phyloP scores from a whole-genome alignment of 2,888 invertebrate species.

The Pristionchus exspectatus region DNA sequence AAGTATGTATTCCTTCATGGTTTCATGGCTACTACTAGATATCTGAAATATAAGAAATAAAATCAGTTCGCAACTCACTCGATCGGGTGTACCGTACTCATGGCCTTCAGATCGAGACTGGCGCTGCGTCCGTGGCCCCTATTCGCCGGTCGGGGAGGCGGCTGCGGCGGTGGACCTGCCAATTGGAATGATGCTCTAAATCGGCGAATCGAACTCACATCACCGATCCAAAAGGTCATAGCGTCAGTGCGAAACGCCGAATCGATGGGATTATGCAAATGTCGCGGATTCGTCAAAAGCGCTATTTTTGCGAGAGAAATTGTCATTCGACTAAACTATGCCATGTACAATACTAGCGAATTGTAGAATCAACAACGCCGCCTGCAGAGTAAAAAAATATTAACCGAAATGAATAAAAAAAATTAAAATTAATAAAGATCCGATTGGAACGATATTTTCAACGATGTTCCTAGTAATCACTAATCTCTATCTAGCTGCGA shows the following conservation, averaged over 20 bases:
- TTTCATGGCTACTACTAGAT: not conserved
- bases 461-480: too few species aligned
- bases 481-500: too few species aligned
- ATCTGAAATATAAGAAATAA: not conserved
- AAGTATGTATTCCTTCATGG: not conserved
- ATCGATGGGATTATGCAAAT: not conserved
- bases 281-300: not conserved
- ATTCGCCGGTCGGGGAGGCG: slow-evolving; percentile 72
- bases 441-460: too few species aligned
- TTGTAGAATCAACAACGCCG: too few species aligned
- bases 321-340: too few species aligned
- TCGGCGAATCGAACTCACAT: not conserved
- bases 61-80: slow-evolving; percentile 25
- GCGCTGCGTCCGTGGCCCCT: slow-evolving; percentile 74
- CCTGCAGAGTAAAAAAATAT: too few species aligned
- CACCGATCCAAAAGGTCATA: not conserved
- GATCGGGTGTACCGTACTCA: slow-evolving; percentile 49
- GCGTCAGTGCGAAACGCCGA: not conserved
- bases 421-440: too few species aligned
- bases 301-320: too few species aligned
- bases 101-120: slow-evolving; percentile 73
- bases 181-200: not conserved
- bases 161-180: slow-evolving; percentile 76
- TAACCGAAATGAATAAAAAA: too few species aligned
- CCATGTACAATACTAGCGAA: too few species aligned